phyloP scores from a whole-genome alignment of 2,888 invertebrate species.

The Sceliomorpha sp. region DNA sequence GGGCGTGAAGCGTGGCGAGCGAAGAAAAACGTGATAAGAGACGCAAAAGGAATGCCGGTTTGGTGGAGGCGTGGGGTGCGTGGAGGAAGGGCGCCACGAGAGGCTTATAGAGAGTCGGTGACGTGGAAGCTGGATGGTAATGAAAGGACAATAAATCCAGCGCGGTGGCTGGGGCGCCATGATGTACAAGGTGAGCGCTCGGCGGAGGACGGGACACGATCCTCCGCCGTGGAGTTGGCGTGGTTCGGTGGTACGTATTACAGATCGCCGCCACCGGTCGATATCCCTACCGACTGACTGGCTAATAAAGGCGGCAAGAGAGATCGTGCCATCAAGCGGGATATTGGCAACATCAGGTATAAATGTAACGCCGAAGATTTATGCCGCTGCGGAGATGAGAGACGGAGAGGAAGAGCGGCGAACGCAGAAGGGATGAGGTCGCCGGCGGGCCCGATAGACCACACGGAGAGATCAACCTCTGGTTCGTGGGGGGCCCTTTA shows the following conservation, averaged over 20 bases:
- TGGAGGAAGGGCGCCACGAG: conserved; percentile 19
- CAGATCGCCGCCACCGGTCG: conserved; percentile 23
- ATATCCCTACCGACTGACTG: conserved; percentile 25
- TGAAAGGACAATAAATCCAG: conserved; percentile 17
- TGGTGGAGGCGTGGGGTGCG: conserved; percentile 1
- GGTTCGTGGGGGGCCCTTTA: conserved; percentile 74
- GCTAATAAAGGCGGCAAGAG: conserved; percentile 60
- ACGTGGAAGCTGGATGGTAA: conserved; percentile 14
- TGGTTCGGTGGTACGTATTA: conserved; percentile 52
- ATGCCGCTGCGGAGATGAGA: conserved; percentile 64
- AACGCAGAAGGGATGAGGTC: conserved; percentile 73
- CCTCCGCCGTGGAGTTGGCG: conserved; percentile 68
- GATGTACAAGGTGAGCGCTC: conserved; percentile 18
- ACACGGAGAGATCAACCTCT: conserved; percentile 71
- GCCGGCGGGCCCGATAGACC: conserved; percentile 75
- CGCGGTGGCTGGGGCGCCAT: conserved; percentile 14
- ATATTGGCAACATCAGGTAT: conserved; percentile 71
- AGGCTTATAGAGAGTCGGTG: conserved; percentile 15
- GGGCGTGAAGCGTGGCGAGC: conserved; percentile 6
- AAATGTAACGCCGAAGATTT: conserved; percentile 56
- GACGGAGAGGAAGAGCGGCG: conserved; percentile 44
- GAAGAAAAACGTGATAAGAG: conserved; percentile 9
- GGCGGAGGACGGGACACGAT: conserved; percentile 20
- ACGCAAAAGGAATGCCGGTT: not conserved
- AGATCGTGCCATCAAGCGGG: conserved; percentile 62